These are phyloP conservation scores for Diogma glabrata DNA, from an alignment of 2,888 invertebrate species.

Conservation along the genomic window DNA sequence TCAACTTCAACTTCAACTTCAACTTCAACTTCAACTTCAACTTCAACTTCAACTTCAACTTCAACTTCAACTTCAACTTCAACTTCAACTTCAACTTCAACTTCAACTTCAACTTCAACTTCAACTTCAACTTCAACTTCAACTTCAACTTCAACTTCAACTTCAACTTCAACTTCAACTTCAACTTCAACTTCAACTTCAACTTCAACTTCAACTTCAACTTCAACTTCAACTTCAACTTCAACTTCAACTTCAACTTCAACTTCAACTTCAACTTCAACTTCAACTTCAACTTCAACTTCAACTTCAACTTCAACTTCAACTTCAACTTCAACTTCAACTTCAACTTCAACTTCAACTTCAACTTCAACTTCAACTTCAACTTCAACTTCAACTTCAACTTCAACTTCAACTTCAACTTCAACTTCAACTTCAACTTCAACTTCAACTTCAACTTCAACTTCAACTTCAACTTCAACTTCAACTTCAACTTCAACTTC, in stretches of 20 bases:
- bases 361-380: constrained; percentile 13
- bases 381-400: constrained; percentile 12
- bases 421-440: constrained; percentile 13
- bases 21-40: constrained; percentile 13
- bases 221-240: constrained; percentile 13
- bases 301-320: constrained; percentile 11
- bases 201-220: constrained; percentile 13
- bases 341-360: background rate
- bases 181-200: constrained; percentile 13
- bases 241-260: constrained; percentile 14
- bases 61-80: constrained; percentile 14
- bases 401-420: constrained; percentile 12
- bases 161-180: constrained; percentile 13
- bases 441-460: constrained; percentile 13
- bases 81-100: constrained; percentile 13
- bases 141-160: constrained; percentile 13
- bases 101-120: constrained; percentile 12
- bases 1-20: constrained; percentile 14
- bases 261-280: constrained; percentile 13
- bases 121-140: constrained; percentile 12
- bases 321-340: background rate
- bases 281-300: constrained; percentile 13
- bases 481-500: constrained; percentile 13
- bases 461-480: constrained; percentile 13
- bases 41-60: constrained; percentile 13